Evolutionary conservation across 2,888 invertebrate species (phyloP), one percentile per base, ranked within the genome.

Genomic region (Meghimatium bilineatum): DNA sequence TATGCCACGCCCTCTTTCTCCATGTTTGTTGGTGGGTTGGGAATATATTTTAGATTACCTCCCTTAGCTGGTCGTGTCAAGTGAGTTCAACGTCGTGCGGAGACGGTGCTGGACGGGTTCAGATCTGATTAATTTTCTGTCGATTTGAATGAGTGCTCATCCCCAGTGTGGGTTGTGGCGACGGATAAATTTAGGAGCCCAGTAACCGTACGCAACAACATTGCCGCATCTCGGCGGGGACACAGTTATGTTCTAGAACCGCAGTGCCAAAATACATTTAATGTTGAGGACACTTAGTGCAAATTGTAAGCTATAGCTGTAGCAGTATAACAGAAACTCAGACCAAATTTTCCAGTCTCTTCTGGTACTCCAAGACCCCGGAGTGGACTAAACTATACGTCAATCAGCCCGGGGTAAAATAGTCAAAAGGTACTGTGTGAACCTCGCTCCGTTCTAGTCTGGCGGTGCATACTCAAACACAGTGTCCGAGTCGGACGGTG

Each of bases 401-500:
- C 72, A 72, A 49, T 72, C 72, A 72, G 72, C 72, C 36, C 23
- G 12, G 72, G 72, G 49, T 72, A 49, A 72, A 72, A 72, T 72
- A 72, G 72, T 72, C 72, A 72, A 72, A 44, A 38, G 38, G 44
- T 72, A 72, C 72, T 72, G 44, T 44, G n/a, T 72, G 44, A 72
- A 72, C 72, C n/a, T 38, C 14, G 44, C 49, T 44, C 72, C 72
- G 72, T 49, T 26, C 44, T n/a, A 72, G 44, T 72, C 44, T 44
- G 44, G n/a, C 72, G 44, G 72, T 72, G 72, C 72, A 72, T 72
- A 44, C 44, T 44, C 72, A n/a, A 49, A n/a, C 71, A 5, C 71
- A 72, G 72, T 72, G 72, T 72, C 72, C 72, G 72, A 72, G 72
- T 72, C 72, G 72, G 72, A 72, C 72, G 72, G 72, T 72, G 72